These are phyloP conservation scores for Malthinus seriepunctatus DNA, from an alignment of 2,888 invertebrate species.

Conservation along the genomic window DNA sequence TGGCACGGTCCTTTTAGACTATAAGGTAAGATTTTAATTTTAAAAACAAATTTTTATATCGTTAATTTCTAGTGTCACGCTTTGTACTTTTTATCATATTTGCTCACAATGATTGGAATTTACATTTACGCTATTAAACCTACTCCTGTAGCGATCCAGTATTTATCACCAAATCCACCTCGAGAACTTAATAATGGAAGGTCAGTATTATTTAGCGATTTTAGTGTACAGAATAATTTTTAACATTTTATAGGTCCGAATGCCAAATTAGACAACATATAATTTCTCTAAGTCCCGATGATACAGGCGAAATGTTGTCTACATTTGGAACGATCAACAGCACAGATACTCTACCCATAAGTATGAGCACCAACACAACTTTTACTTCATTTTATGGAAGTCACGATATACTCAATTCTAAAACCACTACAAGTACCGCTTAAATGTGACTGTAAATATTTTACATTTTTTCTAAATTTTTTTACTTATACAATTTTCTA, in stretches of 20 bases:
- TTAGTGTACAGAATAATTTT: background rate
- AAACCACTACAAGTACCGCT: conserved; percentile 40
- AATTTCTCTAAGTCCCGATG: conserved; percentile 50
- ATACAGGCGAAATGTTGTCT: conserved; percentile 54
- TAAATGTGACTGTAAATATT: conserved; percentile 24
- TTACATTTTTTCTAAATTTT: conserved; percentile 1
- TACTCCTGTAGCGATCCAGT: conserved; percentile 57
- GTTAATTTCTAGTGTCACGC: conserved; percentile 72
- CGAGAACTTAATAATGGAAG: conserved; percentile 47
- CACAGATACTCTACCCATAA: conserved; percentile 55
- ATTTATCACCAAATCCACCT: conserved; percentile 41
- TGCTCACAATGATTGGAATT: conserved; percentile 76
- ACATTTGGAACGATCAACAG: conserved; percentile 55
- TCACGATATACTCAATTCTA: conserved; percentile 49
- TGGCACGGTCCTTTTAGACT: conserved; percentile 79
- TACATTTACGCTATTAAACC: conserved; percentile 67
- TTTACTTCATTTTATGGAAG: conserved; percentile 61
- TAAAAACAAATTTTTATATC: conserved; percentile 12
- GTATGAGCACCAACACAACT: conserved; percentile 60
- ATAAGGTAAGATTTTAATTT: conserved; percentile 62
- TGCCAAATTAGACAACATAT: conserved; percentile 51
- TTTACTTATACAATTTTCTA: conserved; percentile 10
- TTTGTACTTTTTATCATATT: conserved; percentile 79
- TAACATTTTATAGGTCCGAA: conserved; percentile 36
- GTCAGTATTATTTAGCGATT: conserved; percentile 27